phyloP scores from a whole-genome alignment of 2,888 invertebrate species.

The Tetranychus piercei region DNA sequence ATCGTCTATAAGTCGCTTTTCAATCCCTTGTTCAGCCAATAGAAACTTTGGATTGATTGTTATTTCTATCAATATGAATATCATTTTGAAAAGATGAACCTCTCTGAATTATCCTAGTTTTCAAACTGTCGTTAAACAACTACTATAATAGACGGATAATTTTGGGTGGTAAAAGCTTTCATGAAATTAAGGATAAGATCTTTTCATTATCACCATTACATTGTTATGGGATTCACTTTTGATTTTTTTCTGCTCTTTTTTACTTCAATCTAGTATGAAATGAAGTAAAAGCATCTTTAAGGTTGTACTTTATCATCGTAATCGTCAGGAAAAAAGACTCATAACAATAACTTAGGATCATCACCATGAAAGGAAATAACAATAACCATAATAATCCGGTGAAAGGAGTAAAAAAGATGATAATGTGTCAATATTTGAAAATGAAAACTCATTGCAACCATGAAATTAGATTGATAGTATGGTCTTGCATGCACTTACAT shows the following conservation, averaged over 20 bases:
- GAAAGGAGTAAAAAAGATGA: background rate
- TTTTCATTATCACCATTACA: background rate
- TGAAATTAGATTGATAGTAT: too few relatives aligned
- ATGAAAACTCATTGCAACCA: conserved; percentile 10
- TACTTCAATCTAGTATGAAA: too few relatives aligned
- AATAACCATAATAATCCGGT: background rate
- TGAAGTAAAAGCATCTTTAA: too few relatives aligned
- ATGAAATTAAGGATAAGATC: background rate
- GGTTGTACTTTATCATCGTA: too few relatives aligned
- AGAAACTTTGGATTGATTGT: background rate
- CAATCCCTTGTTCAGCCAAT: background rate
- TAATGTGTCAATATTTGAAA: background rate
- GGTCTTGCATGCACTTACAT: too few relatives aligned
- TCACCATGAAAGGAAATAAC: background rate
- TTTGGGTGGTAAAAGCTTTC: too few relatives aligned
- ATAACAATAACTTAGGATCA: background rate
- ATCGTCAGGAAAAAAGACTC: background rate
- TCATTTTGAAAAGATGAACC: background rate
- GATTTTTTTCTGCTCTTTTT: too few relatives aligned
- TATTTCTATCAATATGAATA: background rate
- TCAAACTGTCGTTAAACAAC: too few relatives aligned
- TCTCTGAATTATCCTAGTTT: background rate
- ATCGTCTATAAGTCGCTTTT: background rate
- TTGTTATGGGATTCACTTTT: too few relatives aligned
- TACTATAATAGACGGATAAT: too few relatives aligned